phyloP scores from a whole-genome alignment of 2,113 vertebrate genomes.

The Nymphicus hollandicus region DNA sequence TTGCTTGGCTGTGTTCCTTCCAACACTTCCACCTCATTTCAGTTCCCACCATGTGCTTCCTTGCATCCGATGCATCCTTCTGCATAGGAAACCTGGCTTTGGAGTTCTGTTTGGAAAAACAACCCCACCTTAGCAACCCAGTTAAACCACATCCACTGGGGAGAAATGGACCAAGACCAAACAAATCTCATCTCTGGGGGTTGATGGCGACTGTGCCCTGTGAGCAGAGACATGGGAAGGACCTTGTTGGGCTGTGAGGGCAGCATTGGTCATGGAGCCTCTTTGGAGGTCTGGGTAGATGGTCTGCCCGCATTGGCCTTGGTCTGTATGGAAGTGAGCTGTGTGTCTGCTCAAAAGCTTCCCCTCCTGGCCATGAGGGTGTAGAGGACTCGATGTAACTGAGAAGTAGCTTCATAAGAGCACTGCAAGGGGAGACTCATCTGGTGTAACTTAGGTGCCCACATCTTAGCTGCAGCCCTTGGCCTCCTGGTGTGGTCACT shows the following conservation, averaged over 20 bases:
- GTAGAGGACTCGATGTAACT: accelerated
- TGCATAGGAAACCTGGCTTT: background rate
- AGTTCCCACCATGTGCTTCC: background rate
- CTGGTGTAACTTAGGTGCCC: background rate
- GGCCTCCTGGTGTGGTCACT: accelerated
- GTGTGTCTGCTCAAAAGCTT: background rate
- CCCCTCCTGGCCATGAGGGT: accelerated
- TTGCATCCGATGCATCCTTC: background rate
- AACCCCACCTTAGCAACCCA: background rate
- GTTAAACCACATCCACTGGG: accelerated
- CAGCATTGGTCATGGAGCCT: accelerated
- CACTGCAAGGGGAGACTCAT: background rate
- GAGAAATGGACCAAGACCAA: background rate
- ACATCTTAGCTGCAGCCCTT: background rate
- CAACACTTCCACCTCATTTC: background rate
- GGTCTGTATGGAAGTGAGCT: background rate
- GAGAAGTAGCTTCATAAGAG: background rate
- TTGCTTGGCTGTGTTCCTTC: background rate
- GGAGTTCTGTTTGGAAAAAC: background rate
- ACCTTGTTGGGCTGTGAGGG: background rate
- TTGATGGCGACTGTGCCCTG: background rate
- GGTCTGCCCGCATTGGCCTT: accelerated
- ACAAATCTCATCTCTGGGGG: background rate
- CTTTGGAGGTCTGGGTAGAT: accelerated
- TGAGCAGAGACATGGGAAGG: background rate